Base-by-base conservation (phyloP, 2,797 vertebrate species). In the Acipenser transmontanus region DNA sequence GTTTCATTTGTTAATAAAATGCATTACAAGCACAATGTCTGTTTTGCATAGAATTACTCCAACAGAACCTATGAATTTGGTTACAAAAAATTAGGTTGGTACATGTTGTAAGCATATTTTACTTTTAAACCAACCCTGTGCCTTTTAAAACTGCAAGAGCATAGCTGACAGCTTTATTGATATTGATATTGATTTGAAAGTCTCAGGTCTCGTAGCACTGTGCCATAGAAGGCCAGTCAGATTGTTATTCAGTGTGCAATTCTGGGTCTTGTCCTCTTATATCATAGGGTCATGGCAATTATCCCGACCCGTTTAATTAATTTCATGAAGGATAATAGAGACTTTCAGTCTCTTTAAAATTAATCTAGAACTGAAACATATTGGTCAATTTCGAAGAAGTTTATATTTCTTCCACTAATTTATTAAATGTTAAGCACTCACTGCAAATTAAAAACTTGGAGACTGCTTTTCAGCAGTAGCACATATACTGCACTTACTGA, bases 1-100 rank as follows among this genome's bases (percentile, higher is more conserved):
- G 73, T 68, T 68, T 72, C 78, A 83, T 77, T 81, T 80, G 72
- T 81, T 82, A 72, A 79, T 78, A 83, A 76, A 84, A 87, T 81
- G 77, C 83, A 85, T 86, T 81, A 34, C 85, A 83, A 87, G 80
- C 85, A 71, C 82, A 85, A 66, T 74, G 67, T 88, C 76, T 84
- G 88, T 91, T 90, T 98, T 99, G 96, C 96, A 99, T 99, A 98
- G 96, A 95, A 89, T 91, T 89, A 92, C 91, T 90, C 88, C 82
- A 89, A 92, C 85, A 87, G 79, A 92, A 92, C 77, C 76, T 81
- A 91, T 87, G 84, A 81, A 84, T 89, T 85, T 90, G 82, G 83
- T 85, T 77, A 74, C 81, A 77, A 81, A 34, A 72, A 82, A 77
- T 66, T 80, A 85, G 77, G 84, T 91, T 93, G 94, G 94, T 92